Evolutionary conservation across 2,888 invertebrate species (phyloP).

Genomic region (Ichneumon xanthorius): DNA sequence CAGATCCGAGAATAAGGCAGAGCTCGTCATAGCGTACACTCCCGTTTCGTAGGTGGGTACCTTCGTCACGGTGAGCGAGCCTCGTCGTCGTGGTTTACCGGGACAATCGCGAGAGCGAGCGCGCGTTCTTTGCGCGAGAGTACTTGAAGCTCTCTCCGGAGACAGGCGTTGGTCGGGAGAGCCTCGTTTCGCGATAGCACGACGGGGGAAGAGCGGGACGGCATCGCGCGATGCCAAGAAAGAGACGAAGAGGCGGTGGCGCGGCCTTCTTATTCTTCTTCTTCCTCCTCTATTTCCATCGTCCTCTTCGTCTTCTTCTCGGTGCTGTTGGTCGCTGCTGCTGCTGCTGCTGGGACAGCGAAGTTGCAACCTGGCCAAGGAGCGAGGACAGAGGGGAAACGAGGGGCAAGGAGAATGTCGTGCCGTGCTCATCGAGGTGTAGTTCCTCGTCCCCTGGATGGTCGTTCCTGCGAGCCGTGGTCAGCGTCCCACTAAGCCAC

Average conservation of each 20-base stretch:
- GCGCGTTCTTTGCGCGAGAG: conserved; percentile 53
- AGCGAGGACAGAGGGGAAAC: conserved; percentile 69
- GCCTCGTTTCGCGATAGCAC: conserved; percentile 23
- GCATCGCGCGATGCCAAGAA: conserved; percentile 16
- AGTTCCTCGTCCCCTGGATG: conserved; percentile 84
- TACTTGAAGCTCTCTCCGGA: conserved; percentile 47
- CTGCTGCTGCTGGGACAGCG: conserved; percentile 51
- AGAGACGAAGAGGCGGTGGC: conserved; percentile 54
- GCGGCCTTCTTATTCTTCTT: conserved; percentile 43
- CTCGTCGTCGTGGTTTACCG: conserved; percentile 80
- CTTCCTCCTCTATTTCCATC: conserved; percentile 12
- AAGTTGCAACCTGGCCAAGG: conserved; percentile 55
- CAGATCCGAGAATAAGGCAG: conserved; percentile 29
- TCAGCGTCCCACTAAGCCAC: conserved; percentile 84
- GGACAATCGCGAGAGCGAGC: conserved; percentile 77
- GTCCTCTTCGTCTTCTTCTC: too few relatives aligned
- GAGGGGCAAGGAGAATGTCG: conserved; percentile 81
- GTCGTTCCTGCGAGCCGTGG: conserved; percentile 80
- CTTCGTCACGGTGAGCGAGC: conserved; percentile 82
- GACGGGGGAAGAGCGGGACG: conserved; percentile 45
- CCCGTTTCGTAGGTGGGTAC: conserved; percentile 81
- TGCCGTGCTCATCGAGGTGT: conserved; percentile 85
- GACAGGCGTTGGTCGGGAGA: conserved; percentile 51
- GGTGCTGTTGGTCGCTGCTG: conserved; percentile 64
- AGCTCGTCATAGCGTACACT: conserved; percentile 59